phyloP scores from a whole-genome alignment of 1,140 invertebrate species.

The Drosophila athabasca region DNA sequence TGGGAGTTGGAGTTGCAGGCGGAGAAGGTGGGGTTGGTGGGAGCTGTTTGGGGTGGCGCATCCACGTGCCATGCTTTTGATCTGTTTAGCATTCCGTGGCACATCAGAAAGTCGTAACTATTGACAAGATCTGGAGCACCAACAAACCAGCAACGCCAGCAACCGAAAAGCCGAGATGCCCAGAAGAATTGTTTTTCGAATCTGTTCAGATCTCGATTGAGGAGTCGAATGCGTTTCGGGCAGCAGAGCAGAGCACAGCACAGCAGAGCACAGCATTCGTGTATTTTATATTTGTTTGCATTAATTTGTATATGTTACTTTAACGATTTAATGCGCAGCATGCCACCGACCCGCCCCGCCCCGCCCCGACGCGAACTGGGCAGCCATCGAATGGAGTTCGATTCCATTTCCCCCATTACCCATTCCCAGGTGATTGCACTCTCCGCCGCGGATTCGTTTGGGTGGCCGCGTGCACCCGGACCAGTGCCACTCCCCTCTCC shows the following conservation, averaged over 20 bases:
- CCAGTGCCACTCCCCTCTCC: too few species aligned
- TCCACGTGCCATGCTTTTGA: slow-evolving; percentile 70
- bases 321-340: slow-evolving; percentile 75
- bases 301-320: slow-evolving; percentile 79
- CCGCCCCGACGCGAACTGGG: slow-evolving; percentile 44
- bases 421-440: slow-evolving; percentile 72
- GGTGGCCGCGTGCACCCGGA: slow-evolving; percentile 26
- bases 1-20: neutral
- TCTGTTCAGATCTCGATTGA: neutral
- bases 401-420: slow-evolving; percentile 2
- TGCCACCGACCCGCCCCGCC: slow-evolving; percentile 28
- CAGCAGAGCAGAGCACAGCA: too few species aligned
- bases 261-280: slow-evolving; percentile 31
- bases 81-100: slow-evolving; percentile 77
- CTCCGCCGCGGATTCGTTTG: slow-evolving; percentile 29
- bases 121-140: slow-evolving; percentile 64
- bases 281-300: slow-evolving; percentile 71
- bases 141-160: neutral
- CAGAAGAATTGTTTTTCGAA: slow-evolving; percentile 14
- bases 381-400: slow-evolving; percentile 45
- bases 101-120: slow-evolving; percentile 79
- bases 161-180: neutral
- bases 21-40: neutral
- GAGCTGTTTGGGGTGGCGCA: slow-evolving; percentile 20
- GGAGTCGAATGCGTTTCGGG: slow-evolving; percentile 32